phyloP scores from a whole-genome alignment of 23 tunicate species.

The Botrylloides violaceus region DNA sequence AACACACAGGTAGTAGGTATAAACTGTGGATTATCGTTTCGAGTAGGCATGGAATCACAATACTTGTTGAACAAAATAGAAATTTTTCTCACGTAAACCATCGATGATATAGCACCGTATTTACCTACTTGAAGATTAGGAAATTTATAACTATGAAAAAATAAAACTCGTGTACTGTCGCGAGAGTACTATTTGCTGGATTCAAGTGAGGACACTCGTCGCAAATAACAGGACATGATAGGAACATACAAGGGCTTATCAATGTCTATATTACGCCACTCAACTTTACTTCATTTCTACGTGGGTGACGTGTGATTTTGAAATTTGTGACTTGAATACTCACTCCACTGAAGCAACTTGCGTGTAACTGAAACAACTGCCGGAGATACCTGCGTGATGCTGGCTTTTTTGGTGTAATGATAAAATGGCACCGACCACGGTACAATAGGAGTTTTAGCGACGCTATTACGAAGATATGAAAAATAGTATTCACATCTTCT shows the following conservation, averaged over 20 bases:
- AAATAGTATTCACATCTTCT: too few relatives aligned
- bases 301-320: too few relatives aligned
- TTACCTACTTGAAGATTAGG: neutral
- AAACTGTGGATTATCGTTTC: neutral
- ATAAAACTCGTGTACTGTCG: neutral
- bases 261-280: neutral
- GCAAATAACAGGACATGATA: neutral
- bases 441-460: too few relatives aligned
- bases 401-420: too few relatives aligned
- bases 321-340: too few relatives aligned
- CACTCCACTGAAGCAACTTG: too few relatives aligned
- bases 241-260: neutral
- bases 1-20: neutral
- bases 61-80: neutral
- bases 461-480: too few relatives aligned
- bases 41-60: neutral
- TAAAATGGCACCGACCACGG: too few relatives aligned
- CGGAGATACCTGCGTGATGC: too few relatives aligned
- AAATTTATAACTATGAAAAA: neutral
- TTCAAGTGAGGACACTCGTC: slow-evolving; percentile 18
- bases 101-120: neutral
- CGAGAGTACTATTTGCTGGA: neutral
- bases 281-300: neutral
- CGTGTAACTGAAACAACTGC: too few relatives aligned
- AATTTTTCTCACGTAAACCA: neutral